A percentile compares a stretch with the other conserved stretches of the same genome.
phyloP scores from a whole-genome alignment of 2,888 invertebrate genomes.

The Balanococcus diminutus region DNA sequence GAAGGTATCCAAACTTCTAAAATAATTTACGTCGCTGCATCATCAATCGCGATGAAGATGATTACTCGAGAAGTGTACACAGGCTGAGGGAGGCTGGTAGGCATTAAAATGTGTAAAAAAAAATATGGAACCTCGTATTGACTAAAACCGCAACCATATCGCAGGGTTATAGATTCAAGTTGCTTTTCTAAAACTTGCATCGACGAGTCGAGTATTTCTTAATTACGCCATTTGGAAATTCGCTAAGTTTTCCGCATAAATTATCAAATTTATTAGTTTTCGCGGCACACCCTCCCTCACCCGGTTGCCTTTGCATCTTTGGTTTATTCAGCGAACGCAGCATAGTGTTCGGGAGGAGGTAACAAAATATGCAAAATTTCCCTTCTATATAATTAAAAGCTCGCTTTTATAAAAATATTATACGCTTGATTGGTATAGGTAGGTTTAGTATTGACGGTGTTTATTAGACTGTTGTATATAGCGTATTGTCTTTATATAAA shows the following conservation, averaged over 20 bases:
- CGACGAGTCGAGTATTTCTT: conserved; percentile 14
- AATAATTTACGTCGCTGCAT: not conserved
- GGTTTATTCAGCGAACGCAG: not conserved
- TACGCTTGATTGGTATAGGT: conserved; percentile 4
- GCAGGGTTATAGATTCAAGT: not conserved
- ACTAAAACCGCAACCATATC: not conserved
- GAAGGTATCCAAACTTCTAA: not conserved
- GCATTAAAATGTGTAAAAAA: not conserved
- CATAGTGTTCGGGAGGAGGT: not conserved
- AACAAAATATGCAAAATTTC: conserved; percentile 2
- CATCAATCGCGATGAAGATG: not conserved
- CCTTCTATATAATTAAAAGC: conserved; percentile 12
- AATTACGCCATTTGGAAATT: conserved; percentile 15
- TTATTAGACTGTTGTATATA: not conserved
- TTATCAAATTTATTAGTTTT: conserved; percentile 34
- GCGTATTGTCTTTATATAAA: not conserved
- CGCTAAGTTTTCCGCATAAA: conserved; percentile 29
- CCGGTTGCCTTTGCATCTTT: not conserved
- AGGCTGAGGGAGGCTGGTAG: not conserved
- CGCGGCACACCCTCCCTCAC: not conserved
- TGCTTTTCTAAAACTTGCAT: not conserved
- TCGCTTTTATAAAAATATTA: conserved; percentile 14
- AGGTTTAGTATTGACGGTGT: not conserved
- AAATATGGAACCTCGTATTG: not conserved
- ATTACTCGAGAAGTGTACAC: not conserved